Evolutionary conservation across 2,797 vertebrate genomes (phyloP).

Genomic region (Clamator glandarius): DNA sequence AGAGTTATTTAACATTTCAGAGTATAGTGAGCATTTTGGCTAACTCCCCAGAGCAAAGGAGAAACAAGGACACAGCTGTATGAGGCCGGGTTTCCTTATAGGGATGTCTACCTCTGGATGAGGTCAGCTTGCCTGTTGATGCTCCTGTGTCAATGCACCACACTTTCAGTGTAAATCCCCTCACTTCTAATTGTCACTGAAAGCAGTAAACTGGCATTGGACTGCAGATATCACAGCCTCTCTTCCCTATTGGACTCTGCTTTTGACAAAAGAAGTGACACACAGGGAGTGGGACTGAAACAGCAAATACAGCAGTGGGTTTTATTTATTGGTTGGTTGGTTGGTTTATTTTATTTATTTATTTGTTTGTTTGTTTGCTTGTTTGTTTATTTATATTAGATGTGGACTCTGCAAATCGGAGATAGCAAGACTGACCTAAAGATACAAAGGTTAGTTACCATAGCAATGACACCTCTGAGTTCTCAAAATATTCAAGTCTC

Average conservation of each 20-base stretch:
- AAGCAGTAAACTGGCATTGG: neutral
- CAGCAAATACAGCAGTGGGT: neutral
- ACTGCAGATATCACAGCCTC: neutral
- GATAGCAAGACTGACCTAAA: constrained; percentile 39
- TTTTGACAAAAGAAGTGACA: neutral
- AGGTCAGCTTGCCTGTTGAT: neutral
- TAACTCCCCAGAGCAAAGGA: neutral
- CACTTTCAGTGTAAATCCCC: fast-evolving
- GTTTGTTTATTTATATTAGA: neutral
- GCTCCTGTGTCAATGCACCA: fast-evolving
- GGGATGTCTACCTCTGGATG: neutral
- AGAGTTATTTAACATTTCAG: neutral
- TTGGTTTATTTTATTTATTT: no score
- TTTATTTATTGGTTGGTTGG: no score
- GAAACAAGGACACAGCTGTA: neutral
- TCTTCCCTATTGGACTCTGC: neutral
- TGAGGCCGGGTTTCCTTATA: fast-evolving
- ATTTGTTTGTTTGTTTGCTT: no score
- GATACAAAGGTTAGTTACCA: constrained; percentile 54
- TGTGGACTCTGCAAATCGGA: neutral
- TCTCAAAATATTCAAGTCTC: constrained; percentile 29
- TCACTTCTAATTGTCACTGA: neutral
- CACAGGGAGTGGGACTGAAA: neutral
- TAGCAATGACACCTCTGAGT: constrained; percentile 48
- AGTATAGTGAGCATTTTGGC: neutral